Percentiles rank a stretch among this genome's conserved stretches.
Conservation (phyloP, 1,140 invertebrate genomes). For the Orchesella cincta region DNA sequence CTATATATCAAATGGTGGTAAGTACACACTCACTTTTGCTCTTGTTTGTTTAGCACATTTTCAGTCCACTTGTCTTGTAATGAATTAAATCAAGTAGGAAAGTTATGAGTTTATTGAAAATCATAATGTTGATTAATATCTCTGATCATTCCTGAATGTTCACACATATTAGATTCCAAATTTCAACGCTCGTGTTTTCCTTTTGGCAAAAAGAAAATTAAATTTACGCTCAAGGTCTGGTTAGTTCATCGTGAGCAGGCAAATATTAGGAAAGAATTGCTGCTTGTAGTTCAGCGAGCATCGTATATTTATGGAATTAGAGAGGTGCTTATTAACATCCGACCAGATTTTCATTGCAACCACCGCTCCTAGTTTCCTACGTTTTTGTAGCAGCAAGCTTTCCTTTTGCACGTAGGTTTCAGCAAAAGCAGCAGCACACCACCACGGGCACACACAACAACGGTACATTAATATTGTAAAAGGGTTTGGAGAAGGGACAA, state of each 20-base stretch:
- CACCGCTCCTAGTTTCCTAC: not conserved
- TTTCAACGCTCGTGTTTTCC: not conserved
- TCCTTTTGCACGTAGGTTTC: too few relatives aligned
- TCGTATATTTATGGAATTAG: not conserved
- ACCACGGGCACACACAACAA: not conserved
- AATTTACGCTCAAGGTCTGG: not conserved
- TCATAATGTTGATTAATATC: constrained; percentile 8
- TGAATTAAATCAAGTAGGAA: not conserved
- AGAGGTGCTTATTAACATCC: not conserved
- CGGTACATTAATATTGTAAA: not conserved
- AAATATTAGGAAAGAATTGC: not conserved
- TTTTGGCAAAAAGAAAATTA: not conserved
- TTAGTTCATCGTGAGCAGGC: not conserved
- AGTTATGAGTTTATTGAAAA: not conserved
- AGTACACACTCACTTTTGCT: constrained; percentile 42
- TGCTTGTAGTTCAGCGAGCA: not conserved
- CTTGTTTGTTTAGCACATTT: not conserved
- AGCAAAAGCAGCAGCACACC: not conserved
- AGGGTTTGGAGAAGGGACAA: not conserved
- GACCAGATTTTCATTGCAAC: not conserved
- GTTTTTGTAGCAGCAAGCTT: not conserved
- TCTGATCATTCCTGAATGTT: not conserved
- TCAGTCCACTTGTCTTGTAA: not conserved
- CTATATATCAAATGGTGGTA: constrained; percentile 69
- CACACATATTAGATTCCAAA: not conserved